These are phyloP conservation scores for Ditula angustiorana DNA, from an alignment of 2,888 invertebrate species.

Conservation along the genomic window DNA sequence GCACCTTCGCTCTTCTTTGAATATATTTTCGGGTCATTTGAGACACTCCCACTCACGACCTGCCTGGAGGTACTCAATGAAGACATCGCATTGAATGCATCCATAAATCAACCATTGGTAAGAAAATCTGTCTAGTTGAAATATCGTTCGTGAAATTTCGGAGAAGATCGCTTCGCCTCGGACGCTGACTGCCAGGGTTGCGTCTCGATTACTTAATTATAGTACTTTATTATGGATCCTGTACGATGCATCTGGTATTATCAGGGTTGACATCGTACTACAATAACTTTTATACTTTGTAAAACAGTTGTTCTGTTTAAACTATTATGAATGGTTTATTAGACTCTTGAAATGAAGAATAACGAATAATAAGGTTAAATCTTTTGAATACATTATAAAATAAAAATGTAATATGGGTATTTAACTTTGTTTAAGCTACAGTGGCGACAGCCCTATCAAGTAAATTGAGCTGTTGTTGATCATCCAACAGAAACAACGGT, in stretches of 20 bases:
- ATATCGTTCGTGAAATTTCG: slow-evolving; percentile 55
- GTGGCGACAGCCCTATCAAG: slow-evolving; percentile 56
- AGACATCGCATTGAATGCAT: slow-evolving; percentile 75
- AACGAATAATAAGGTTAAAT: too few relatives aligned
- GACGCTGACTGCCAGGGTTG: slow-evolving; percentile 38
- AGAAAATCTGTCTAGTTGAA: slow-evolving; percentile 67
- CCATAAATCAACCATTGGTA: slow-evolving; percentile 70
- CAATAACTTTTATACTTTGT: neutral
- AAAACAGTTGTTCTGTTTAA: too few relatives aligned
- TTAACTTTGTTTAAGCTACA: neutral
- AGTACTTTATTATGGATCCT: slow-evolving; percentile 36
- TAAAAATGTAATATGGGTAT: too few relatives aligned
- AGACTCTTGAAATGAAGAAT: too few relatives aligned
- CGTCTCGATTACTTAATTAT: slow-evolving; percentile 40
- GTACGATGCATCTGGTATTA: slow-evolving; percentile 35
- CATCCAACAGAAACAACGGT: slow-evolving; percentile 45
- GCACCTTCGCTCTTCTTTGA: slow-evolving; percentile 54
- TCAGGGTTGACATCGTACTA: slow-evolving; percentile 33
- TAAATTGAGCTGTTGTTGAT: slow-evolving; percentile 70
- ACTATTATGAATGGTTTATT: too few relatives aligned
- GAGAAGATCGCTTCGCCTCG: slow-evolving; percentile 42
- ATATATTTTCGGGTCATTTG: slow-evolving; percentile 73
- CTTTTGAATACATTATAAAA: too few relatives aligned
- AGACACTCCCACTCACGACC: slow-evolving; percentile 79
- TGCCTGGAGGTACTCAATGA: slow-evolving; percentile 76